Evolutionary conservation across 1,140 invertebrate species (phyloP), one percentile per base, ranked within the genome.

Genomic region (Carposina sasakii): DNA sequence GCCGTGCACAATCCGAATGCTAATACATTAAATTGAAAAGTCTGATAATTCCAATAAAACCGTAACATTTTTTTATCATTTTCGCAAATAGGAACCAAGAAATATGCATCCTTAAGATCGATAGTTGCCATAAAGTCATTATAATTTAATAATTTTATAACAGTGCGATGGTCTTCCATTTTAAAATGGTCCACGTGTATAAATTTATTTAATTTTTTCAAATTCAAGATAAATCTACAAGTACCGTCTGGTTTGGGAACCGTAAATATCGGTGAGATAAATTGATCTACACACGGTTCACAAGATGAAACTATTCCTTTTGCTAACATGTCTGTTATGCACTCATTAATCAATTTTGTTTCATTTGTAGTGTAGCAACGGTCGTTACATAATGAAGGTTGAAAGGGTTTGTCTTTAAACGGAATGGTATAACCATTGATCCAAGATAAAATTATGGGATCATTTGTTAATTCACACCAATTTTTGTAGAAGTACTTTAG

Each of bases 141-240:
- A n/a, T 17, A n/a, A 28, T 34, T 8, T 20, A 48, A 9, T n/a
- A 48, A 20, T 21, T 48, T 48, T 15, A 13, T 31, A 36, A 33
- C 33, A 12, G 44, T 48, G 1, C 46, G 34, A 8, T 39, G 26
- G 21, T 48, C 46, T 36, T 48, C 46, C 46, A 48, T 48, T 39
- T 48, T 48, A 48, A 48, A 48, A 33, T 48, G 46, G 2, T 19
- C 34, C 8, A 15, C 10, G 24, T 30, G 5, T 19, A 48, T 40
- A 28, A 48, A 48, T 36, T 28, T 48, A 30, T 48, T 48, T 4
- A 48, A 22, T 13, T 21, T 48, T 40, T 48, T 48, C 3, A 48
- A 13, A 30, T 48, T 48, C 3, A 45, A 30, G 1, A 45, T 45
- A 15, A 45, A 45, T 33, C 42, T 45, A 17, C 16, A 21, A 3